phyloP scores from a whole-genome alignment of 2,113 vertebrate species.

The Nothocercus julius region DNA sequence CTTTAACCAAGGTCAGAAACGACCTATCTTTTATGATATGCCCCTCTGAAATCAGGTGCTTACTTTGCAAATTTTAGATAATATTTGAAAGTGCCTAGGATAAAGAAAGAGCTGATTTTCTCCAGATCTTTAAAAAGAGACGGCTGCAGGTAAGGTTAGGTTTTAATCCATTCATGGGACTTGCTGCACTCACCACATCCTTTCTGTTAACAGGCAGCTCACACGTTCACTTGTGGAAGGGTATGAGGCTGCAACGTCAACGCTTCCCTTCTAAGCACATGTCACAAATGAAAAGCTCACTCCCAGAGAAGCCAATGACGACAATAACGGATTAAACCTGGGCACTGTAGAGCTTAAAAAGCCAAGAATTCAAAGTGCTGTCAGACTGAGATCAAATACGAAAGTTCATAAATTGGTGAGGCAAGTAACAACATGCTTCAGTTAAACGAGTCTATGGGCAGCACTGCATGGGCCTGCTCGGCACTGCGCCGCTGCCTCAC shows the following conservation, averaged over 20 bases:
- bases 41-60: background rate
- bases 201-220: background rate
- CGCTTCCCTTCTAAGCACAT: background rate
- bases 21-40: background rate
- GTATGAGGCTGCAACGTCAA: background rate
- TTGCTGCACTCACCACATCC: background rate
- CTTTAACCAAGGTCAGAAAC: conserved; percentile 47
- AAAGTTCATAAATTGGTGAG: background rate
- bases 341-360: background rate
- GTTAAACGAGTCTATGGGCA: background rate
- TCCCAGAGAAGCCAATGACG: background rate
- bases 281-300: background rate
- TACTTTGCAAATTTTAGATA: background rate
- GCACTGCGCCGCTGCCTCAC: background rate
- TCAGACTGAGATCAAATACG: background rate
- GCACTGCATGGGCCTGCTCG: background rate
- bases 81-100: background rate
- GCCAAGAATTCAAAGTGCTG: background rate
- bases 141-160: background rate
- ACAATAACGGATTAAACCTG: background rate
- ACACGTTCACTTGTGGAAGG: background rate
- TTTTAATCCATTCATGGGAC: background rate
- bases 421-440: background rate
- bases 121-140: background rate
- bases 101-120: conserved; percentile 1